These are phyloP conservation scores for Muscidifurax raptorellus DNA, from an alignment of 1,140 invertebrate species.

Conservation along the genomic window DNA sequence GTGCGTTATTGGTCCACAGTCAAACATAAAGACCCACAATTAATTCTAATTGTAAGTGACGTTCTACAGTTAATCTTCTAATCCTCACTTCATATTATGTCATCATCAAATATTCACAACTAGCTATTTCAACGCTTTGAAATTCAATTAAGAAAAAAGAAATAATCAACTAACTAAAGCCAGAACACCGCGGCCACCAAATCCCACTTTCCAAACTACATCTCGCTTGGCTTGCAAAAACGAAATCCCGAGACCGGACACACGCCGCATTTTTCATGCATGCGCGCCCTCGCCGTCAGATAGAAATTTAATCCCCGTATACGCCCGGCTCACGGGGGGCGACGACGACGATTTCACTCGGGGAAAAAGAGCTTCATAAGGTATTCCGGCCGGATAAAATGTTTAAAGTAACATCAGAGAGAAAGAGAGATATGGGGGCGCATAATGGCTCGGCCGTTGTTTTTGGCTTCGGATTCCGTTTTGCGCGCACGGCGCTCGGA, in stretches of 20 bases:
- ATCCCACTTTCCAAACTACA: neutral
- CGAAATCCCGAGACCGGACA: slow-evolving; percentile 2
- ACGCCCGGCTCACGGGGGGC: neutral
- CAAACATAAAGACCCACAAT: too few relatives aligned
- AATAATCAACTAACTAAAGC: neutral
- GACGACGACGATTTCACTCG: slow-evolving; percentile 8
- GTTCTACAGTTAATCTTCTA: too few relatives aligned
- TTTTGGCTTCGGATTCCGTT: neutral
- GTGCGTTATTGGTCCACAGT: too few relatives aligned
- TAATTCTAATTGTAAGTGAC: too few relatives aligned
- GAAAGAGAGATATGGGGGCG: neutral
- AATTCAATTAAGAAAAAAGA: neutral
- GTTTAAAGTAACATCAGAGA: slow-evolving; percentile 40
- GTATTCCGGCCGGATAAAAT: slow-evolving; percentile 39
- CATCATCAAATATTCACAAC: too few relatives aligned
- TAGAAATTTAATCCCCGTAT: slow-evolving; percentile 30
- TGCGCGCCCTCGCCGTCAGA: neutral
- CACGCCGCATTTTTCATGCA: slow-evolving; percentile 23
- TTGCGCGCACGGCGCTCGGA: neutral
- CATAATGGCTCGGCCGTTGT: slow-evolving; percentile 22
- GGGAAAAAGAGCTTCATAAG: slow-evolving; percentile 31
- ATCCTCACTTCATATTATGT: too few relatives aligned
- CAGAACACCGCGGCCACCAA: neutral
- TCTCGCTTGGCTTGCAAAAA: neutral
- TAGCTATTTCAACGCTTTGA: too few relatives aligned